Evolutionary conservation across 2,888 invertebrate species (phyloP), one percentile per base, ranked within the genome.

Genomic region (Sesia bembeciformis): DNA sequence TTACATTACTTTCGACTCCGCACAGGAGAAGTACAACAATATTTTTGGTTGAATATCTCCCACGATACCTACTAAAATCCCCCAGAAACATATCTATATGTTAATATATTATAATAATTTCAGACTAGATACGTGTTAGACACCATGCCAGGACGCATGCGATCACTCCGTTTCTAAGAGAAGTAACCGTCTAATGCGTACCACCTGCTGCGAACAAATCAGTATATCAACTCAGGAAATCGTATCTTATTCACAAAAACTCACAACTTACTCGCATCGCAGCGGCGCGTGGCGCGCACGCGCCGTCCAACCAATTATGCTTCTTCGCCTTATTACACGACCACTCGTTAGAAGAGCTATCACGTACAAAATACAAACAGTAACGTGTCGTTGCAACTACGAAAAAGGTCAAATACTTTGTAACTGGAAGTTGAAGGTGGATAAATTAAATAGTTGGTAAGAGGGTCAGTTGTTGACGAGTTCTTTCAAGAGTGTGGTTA

Each of bases 291-390:
- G 86, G 68, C 78, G 60, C 60, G 72, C 84, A 81, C 85, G 86
- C 84, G 84, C 82, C 77, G 60, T 62, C 64, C 58, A 63, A 68
- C 78, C 84, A 83, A 87, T 88, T 86, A 86, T 81, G 81, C 77
- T 77, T 79, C 80, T 78, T 81, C 76, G 77, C 76, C 83, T 78
- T 84, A 83, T 83, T 81, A 79, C 81, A 75, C 72, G 80, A 76
- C 74, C 70, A 75, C 82, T 84, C 84, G 85, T 86, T 86, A 85
- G 77, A 77, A 65, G 53, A 23, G n/a, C 55, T 38, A 57, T 53
- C 23, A 42, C 8, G 39, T 4, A 4, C 46, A 4, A 6, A 3
- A 46, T 8, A 4, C 23, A 46, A 6, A 55, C 72, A 78, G 78
- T 81, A 76, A 23, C 23, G 1, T 23, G 23, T 23, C 23, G 23